Conservation (phyloP, 2,888 invertebrate species). For the Pimpla rufipes region DNA sequence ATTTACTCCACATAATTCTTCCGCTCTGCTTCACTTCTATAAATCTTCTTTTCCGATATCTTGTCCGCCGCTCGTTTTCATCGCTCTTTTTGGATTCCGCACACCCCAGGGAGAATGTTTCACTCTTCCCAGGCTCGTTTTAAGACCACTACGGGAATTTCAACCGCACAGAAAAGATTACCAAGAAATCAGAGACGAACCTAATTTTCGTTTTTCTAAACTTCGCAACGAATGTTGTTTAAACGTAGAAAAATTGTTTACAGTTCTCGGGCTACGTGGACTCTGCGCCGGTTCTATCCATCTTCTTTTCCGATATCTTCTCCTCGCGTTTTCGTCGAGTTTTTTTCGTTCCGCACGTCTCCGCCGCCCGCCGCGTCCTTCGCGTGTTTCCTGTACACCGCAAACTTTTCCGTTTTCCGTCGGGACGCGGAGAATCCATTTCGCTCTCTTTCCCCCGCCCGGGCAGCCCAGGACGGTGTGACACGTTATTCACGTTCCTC, state of each 20-base stretch:
- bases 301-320: conserved; percentile 63
- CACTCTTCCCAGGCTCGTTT: too few species aligned
- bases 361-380: neutral
- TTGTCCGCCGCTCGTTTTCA: neutral
- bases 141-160: conserved; percentile 31
- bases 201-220: too few species aligned
- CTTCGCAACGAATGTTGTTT: too few species aligned
- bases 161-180: conserved; percentile 14
- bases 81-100: neutral
- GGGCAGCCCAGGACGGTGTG: neutral
- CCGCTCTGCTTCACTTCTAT: neutral
- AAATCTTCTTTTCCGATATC: neutral
- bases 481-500: conserved; percentile 55
- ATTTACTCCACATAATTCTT: too few species aligned
- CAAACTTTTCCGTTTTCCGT: conserved; percentile 61
- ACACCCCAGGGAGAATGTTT: too few species aligned
- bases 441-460: conserved; percentile 1
- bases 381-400: conserved; percentile 28
- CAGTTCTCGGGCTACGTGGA: conserved; percentile 5
- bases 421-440: conserved; percentile 30
- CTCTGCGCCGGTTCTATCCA: conserved; percentile 21
- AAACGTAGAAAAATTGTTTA: neutral
- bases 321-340: conserved; percentile 5
- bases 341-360: conserved; percentile 19
- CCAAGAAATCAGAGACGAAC: too few species aligned